Conservation (phyloP, 1,140 invertebrate species). For the Neotoxoptera formosana region DNA sequence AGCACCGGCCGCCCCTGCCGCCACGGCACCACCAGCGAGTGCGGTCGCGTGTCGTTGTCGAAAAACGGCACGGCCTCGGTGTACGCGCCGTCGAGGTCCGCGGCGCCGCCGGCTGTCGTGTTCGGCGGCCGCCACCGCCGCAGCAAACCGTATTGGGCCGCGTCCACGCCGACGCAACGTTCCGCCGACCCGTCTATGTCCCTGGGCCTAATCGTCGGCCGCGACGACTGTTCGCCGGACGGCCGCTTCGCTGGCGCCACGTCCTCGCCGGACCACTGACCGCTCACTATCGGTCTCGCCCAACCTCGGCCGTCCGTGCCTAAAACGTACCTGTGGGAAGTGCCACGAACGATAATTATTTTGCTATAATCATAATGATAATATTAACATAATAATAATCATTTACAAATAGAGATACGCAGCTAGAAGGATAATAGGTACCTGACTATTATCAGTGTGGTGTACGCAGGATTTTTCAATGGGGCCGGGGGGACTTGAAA, state of each 20-base stretch:
- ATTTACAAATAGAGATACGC: no score
- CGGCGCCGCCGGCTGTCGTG: neutral
- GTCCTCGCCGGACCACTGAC: neutral
- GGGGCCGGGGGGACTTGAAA: no score
- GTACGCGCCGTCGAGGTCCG: neutral
- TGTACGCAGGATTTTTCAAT: no score
- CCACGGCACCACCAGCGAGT: slow-evolving; percentile 9
- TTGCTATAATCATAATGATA: no score
- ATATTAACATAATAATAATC: no score
- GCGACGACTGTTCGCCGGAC: neutral
- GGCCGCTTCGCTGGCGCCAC: neutral
- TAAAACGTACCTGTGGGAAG: slow-evolving; percentile 3
- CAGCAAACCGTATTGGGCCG: neutral
- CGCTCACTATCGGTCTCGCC: neutral
- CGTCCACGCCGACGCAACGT: slow-evolving; percentile 1
- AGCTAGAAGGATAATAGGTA: no score
- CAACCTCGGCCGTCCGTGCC: slow-evolving; percentile 33
- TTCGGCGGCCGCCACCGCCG: neutral
- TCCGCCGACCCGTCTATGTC: neutral
- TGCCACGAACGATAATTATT: no score
- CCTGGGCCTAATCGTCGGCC: neutral
- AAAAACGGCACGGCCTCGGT: neutral
- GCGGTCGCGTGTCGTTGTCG: slow-evolving; percentile 12
- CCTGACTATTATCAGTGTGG: no score
- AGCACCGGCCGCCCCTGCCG: neutral